Base-by-base conservation (phyloP, 1,140 invertebrate species). In the Cotesia glomerata region DNA sequence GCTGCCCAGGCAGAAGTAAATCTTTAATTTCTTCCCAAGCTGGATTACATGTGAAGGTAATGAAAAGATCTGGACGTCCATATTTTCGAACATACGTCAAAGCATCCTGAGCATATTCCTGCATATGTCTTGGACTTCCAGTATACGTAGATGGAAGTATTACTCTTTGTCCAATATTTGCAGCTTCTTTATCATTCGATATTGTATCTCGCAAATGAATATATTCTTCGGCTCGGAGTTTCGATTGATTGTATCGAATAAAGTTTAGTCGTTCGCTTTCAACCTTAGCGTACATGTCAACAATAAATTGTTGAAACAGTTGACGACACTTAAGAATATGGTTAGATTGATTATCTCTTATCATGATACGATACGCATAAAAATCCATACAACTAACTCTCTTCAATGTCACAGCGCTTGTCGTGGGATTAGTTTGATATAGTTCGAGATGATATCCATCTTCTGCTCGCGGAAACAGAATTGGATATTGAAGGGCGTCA, bases 401-500 rank as follows among this genome's bases (percentile, higher is more conserved):
- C 68, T 85, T 16, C 11, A 45, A 14, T 13, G 36, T 49, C n/a
- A 45, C 63, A 45, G 63, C 35, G 49, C 63, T 16, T 56, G 9
- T 18, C n/a, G 18, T 16, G 5, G 18, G 72, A 73, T 73, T 56
- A 77, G 77, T 77, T 74, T 74, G 11, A 83, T 69, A 8, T 7
- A 36, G 7, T 36, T 74, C 76, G 54, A 85, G 77, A 72, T 81
- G 69, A 78, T 86, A 87, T 76, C 81, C 82, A 80, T 84, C 80
- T 75, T 88, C 77, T 67, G 81, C 85, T 74, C 81, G 72, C 76
- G 83, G 85, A 80, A 87, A 87, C 49, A 88, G 82, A 32, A 88
- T 72, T 65, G 85, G 83, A 80, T 88, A 88, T 80, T 84, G 80
- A 16, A 88, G 77, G n/a, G n/a, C n/a, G n/a, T n/a, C n/a, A n/a